Percentiles rank a stretch among this genome's conserved stretches.
These are phyloP conservation scores for Psylliodes chrysocephalus DNA, from an alignment of 2,888 invertebrate species.

Conservation along the genomic window DNA sequence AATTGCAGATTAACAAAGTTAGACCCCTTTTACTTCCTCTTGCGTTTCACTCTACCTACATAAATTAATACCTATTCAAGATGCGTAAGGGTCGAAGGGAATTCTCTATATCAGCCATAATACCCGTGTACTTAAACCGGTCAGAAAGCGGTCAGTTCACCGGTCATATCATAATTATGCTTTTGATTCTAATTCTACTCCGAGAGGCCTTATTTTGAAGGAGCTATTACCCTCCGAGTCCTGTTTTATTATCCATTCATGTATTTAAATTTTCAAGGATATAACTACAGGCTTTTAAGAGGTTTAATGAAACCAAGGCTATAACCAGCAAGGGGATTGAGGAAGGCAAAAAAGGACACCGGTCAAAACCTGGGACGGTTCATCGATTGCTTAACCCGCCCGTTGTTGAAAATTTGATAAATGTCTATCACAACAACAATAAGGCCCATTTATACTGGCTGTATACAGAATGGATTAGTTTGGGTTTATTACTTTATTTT, in stretches of 20 bases:
- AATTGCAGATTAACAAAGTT: constrained; percentile 37
- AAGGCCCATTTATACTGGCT: no score
- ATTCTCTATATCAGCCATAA: constrained; percentile 17
- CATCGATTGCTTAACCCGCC: background rate
- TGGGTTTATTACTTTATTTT: no score
- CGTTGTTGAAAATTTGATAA: no score
- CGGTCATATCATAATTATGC: constrained; percentile 30
- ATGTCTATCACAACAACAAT: no score
- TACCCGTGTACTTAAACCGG: constrained; percentile 15
- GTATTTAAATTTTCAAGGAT: constrained; percentile 18
- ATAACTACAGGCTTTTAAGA: constrained; percentile 8
- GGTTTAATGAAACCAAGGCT: constrained; percentile 11
- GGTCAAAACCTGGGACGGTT: background rate
- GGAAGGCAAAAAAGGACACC: constrained; percentile 2
- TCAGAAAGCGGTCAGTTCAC: constrained; percentile 19
- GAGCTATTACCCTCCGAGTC: constrained; percentile 13
- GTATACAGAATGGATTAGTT: no score
- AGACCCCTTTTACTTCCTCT: constrained; percentile 32
- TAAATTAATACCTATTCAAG: constrained; percentile 36
- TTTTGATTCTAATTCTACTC: constrained; percentile 24
- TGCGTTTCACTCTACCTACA: constrained; percentile 23
- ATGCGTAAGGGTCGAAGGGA: constrained; percentile 30
- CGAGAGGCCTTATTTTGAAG: constrained; percentile 18
- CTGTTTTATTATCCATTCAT: constrained; percentile 13
- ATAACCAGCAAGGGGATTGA: background rate